These are phyloP conservation scores for Amiota mariae DNA, from an alignment of 2,888 invertebrate species.

Conservation along the genomic window DNA sequence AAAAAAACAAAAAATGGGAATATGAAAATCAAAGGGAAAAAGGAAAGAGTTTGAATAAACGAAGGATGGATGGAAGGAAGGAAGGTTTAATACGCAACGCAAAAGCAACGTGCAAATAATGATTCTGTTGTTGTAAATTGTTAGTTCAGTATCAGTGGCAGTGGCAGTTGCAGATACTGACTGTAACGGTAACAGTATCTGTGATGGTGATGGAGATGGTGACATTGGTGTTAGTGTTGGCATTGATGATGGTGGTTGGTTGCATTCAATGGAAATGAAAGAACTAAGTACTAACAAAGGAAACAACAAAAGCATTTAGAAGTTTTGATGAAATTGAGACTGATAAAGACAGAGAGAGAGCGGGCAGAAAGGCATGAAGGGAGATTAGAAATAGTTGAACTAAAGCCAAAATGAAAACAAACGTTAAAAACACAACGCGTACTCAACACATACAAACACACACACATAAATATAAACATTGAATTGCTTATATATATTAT, in stretches of 20 bases:
- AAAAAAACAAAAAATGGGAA: constrained; percentile 31
- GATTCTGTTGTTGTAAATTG: constrained; percentile 33
- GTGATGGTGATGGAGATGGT: constrained; percentile 28
- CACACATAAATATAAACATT: constrained; percentile 31
- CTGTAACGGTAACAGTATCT: background rate
- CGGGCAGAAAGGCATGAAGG: background rate
- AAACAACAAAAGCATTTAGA: constrained; percentile 4
- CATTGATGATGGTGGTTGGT: constrained; percentile 49
- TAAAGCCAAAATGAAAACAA: constrained; percentile 14
- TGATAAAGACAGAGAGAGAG: background rate
- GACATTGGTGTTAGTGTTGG: constrained; percentile 21
- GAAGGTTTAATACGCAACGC: constrained; percentile 27
- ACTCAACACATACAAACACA: constrained; percentile 38
- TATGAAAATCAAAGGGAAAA: constrained; percentile 10
- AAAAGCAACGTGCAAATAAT: constrained; percentile 59
- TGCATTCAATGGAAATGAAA: constrained; percentile 46
- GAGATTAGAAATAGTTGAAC: background rate
- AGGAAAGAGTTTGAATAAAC: constrained; percentile 55
- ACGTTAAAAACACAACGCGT: constrained; percentile 42
- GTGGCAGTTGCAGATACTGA: constrained; percentile 2
- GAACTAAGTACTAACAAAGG: constrained; percentile 11
- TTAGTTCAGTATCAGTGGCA: constrained; percentile 31
- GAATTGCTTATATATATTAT: too few relatives aligned
- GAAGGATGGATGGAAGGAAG: constrained; percentile 32
- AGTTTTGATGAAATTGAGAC: too few relatives aligned